Conservation (phyloP, 2,888 invertebrate genomes). For the Melieria picta region DNA sequence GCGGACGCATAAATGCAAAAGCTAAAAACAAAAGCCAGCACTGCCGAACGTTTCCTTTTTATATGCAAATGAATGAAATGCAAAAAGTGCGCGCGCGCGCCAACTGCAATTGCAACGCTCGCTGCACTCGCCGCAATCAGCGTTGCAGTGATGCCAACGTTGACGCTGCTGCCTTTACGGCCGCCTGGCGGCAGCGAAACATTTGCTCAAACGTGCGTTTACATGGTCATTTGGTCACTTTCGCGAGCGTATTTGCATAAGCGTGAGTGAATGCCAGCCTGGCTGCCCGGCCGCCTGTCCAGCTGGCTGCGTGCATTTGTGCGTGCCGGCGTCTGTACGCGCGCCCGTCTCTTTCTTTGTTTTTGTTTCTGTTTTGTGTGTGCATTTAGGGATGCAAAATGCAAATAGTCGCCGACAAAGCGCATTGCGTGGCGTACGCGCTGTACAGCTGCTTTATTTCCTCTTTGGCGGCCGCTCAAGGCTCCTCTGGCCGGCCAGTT, state of each 20-base stretch:
- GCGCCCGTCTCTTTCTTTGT: slow-evolving; percentile 22
- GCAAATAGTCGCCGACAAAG: slow-evolving; percentile 31
- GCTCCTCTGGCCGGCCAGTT: too few species aligned
- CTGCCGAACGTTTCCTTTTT: slow-evolving; percentile 28
- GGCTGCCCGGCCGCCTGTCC: slow-evolving; percentile 16
- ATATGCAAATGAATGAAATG: slow-evolving; percentile 31
- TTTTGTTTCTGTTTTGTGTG: slow-evolving; percentile 40
- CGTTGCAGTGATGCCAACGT: neutral
- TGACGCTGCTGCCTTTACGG: slow-evolving; percentile 12
- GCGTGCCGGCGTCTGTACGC: neutral
- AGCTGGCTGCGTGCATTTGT: slow-evolving; percentile 9
- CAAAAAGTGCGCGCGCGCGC: slow-evolving; percentile 4
- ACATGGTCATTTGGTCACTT: slow-evolving; percentile 48
- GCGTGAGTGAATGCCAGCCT: slow-evolving; percentile 32
- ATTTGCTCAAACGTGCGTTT: slow-evolving; percentile 45
- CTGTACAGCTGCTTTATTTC: too few species aligned
- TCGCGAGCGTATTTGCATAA: slow-evolving; percentile 45
- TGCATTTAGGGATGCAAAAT: slow-evolving; percentile 52
- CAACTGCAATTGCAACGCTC: neutral
- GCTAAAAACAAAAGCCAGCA: neutral
- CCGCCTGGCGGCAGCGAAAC: neutral
- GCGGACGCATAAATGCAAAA: neutral
- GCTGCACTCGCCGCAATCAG: slow-evolving; percentile 1
- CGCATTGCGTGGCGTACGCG: too few species aligned
- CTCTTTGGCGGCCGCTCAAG: too few species aligned